phyloP scores from a whole-genome alignment of 2,888 invertebrate species.

The Calameuta idolon region DNA sequence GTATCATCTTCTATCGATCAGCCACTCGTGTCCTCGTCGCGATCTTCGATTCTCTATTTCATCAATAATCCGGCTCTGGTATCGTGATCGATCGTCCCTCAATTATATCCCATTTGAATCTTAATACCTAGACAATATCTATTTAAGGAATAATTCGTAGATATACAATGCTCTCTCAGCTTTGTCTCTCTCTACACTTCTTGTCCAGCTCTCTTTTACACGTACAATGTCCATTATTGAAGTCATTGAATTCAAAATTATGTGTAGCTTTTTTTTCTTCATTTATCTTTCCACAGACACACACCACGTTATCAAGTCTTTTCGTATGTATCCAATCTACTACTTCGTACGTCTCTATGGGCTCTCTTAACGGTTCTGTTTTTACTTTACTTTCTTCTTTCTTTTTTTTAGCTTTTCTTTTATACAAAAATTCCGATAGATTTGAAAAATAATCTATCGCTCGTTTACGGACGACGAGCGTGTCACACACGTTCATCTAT shows the following conservation, averaged over 20 bases:
- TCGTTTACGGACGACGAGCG: slow-evolving; percentile 29
- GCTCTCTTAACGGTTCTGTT: neutral
- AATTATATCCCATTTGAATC: neutral
- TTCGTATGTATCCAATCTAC: neutral
- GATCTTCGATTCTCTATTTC: slow-evolving; percentile 13
- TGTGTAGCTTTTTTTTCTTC: neutral
- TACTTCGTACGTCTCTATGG: neutral
- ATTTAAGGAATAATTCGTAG: neutral
- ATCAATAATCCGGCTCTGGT: neutral
- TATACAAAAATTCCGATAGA: slow-evolving; percentile 40
- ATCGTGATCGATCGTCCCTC: neutral
- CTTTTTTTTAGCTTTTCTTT: slow-evolving; percentile 21
- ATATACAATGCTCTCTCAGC: neutral
- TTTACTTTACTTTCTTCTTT: neutral
- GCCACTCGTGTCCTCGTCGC: slow-evolving; percentile 23
- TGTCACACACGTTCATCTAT: slow-evolving; percentile 28
- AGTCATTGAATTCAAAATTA: neutral
- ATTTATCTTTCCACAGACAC: too few species aligned
- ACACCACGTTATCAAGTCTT: neutral
- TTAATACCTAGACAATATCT: neutral
- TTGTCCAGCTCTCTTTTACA: neutral
- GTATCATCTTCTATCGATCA: slow-evolving; percentile 3
- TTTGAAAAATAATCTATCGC: slow-evolving; percentile 47
- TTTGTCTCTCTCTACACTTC: neutral
- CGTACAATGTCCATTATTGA: neutral